Conservation (phyloP, 2,113 vertebrate species). For the Etheostoma cragini region DNA sequence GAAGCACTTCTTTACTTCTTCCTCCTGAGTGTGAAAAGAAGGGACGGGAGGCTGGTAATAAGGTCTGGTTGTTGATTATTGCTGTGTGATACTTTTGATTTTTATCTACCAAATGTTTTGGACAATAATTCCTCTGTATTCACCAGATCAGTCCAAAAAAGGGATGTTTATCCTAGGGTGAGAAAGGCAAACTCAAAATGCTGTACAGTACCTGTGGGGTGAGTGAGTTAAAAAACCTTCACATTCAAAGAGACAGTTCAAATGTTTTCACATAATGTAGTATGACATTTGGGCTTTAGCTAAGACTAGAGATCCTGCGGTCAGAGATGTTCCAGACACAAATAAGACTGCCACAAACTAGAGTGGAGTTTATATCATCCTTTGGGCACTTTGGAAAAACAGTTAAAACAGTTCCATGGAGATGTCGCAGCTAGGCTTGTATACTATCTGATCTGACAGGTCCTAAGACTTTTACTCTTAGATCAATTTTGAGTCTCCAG, state of each 20-base stretch:
- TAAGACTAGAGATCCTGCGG: neutral
- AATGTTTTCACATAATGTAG: neutral
- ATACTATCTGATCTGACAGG: neutral
- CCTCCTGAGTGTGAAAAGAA: neutral
- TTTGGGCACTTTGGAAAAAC: neutral
- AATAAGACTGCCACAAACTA: neutral
- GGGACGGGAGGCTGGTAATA: neutral
- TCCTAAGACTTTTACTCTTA: neutral
- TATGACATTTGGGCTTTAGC: neutral
- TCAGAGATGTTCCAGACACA: neutral
- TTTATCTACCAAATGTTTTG: neutral
- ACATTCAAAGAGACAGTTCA: neutral
- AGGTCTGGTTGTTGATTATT: neutral
- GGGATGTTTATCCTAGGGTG: too few relatives aligned
- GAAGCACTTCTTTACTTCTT: neutral
- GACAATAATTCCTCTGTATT: neutral
- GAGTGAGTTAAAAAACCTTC: neutral
- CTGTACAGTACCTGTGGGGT: too few relatives aligned
- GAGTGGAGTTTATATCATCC: neutral
- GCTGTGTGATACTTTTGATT: neutral
- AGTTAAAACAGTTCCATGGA: neutral
- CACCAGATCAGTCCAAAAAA: neutral
- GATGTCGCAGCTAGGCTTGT: neutral
- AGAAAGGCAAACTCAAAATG: neutral
- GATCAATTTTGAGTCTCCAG: neutral